These are phyloP conservation scores for Nasua narica DNA, from an alignment of 2,797 vertebrate genomes.

Conservation along the genomic window DNA sequence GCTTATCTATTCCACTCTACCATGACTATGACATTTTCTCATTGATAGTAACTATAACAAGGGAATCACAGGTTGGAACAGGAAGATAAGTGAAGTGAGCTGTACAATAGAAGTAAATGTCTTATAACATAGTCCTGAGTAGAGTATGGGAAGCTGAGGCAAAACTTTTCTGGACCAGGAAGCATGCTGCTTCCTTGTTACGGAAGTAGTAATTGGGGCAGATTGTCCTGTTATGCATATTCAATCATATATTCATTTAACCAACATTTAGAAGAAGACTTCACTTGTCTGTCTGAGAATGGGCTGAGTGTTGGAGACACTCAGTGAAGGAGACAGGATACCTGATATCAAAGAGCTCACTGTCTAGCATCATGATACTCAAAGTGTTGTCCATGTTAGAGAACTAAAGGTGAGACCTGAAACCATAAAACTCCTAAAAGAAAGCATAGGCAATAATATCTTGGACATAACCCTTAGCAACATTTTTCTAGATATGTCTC, in stretches of 20 bases:
- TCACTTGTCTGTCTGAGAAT: not conserved
- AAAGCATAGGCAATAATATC: not conserved
- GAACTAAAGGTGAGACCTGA: not conserved
- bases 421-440: not conserved
- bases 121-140: not conserved
- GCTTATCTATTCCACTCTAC: not conserved
- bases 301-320: not conserved
- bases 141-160: not conserved
- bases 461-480: not conserved
- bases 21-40: not conserved
- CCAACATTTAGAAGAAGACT: not conserved
- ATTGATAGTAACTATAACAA: not conserved
- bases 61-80: not conserved
- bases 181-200: not conserved
- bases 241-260: not conserved
- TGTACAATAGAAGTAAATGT: not conserved
- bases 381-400: not conserved
- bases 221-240: not conserved
- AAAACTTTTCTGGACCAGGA: not conserved
- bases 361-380: not conserved
- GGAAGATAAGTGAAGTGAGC: conserved; percentile 35
- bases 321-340: not conserved
- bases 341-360: not conserved
- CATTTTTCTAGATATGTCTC: not conserved
- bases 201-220: not conserved